Base-by-base conservation (phyloP, 2,113 vertebrate species). In the Synodontis membranacea region DNA sequence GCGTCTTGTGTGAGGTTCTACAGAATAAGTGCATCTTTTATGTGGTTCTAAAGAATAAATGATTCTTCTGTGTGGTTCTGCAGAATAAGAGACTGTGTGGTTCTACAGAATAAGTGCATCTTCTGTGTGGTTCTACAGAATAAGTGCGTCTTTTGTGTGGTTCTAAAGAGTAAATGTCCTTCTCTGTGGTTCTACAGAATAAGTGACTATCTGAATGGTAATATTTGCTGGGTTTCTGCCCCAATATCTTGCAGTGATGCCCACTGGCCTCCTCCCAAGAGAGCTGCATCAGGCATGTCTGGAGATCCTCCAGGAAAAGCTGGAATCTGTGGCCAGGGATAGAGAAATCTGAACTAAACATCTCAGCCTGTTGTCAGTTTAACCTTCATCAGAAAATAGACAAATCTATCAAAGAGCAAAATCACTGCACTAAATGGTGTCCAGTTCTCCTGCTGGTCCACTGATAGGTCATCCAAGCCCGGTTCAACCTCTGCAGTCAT, bases 331-430 rank as follows among this genome's bases (percentile, higher is more conserved):
- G n/a, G 74, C 46, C 28, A 50, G n/a, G 28, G 28, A 78, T 28
- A 50, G 42, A 75, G 42, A 44, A 31, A 0, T 78, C 75, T 23
- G 3, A 75, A 46, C 42, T n/a, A 5, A 54, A 37, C 44, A 44
- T n/a, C 25, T 48, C 44, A 76, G 44, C 46, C 74, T 79, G 75
- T 34, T 52, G n/a, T 3, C 42, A 84, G 28, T 84, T 76, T 62
- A 58, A 76, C n/a, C 42, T 76, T 84, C 28, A 50, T 15, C 6
- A 17, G 15, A 5, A 76, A 76, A 46, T 50, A 0, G 28, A 76
- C 50, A 2, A 76, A 48, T 48, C 17, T 48, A 76, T 58, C 12
- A 84, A 58, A 64, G n/a, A 85, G 72, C 72, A 76, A 76, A 25
- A 46, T 58, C 15, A 58, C 12, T 44, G 23, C 4, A 23, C 15